Evolutionary conservation across 2,797 vertebrate species (phyloP).

Genomic region (Parambassis ranga): DNA sequence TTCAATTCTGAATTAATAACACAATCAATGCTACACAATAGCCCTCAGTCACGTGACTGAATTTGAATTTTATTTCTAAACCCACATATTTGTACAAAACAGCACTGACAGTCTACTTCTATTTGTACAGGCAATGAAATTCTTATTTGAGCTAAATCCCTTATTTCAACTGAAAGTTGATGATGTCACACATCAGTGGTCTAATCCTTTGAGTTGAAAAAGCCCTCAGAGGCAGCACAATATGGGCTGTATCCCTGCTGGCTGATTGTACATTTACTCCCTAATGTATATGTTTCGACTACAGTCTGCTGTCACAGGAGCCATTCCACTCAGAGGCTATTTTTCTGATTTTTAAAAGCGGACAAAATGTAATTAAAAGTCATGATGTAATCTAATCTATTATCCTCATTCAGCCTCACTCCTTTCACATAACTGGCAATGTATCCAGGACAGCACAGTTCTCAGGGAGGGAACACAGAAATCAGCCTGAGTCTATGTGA

Average conservation of each 20-base stretch:
- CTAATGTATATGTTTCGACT: background rate
- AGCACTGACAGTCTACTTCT: background rate
- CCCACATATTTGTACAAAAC: slow-evolving; percentile 3
- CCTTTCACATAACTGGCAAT: background rate
- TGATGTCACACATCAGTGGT: slow-evolving; percentile 38
- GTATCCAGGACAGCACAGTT: background rate
- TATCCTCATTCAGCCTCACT: background rate
- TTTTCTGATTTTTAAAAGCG: background rate
- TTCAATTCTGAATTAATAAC: background rate
- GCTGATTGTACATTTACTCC: background rate
- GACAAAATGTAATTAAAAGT: background rate
- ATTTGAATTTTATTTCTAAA: background rate
- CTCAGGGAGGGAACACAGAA: background rate
- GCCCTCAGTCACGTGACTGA: background rate
- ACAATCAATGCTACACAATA: background rate
- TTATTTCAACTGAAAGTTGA: slow-evolving; percentile 37
- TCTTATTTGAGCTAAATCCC: slow-evolving; percentile 20
- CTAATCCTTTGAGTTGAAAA: slow-evolving; percentile 29
- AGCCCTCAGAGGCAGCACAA: background rate
- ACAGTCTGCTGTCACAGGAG: background rate
- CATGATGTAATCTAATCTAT: background rate
- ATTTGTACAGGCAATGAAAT: slow-evolving; percentile 5
- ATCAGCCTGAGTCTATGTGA: background rate
- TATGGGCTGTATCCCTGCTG: background rate
- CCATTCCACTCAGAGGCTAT: background rate